Base-by-base conservation (phyloP, 2,113 vertebrate species). In the Lophotis ruficrista region DNA sequence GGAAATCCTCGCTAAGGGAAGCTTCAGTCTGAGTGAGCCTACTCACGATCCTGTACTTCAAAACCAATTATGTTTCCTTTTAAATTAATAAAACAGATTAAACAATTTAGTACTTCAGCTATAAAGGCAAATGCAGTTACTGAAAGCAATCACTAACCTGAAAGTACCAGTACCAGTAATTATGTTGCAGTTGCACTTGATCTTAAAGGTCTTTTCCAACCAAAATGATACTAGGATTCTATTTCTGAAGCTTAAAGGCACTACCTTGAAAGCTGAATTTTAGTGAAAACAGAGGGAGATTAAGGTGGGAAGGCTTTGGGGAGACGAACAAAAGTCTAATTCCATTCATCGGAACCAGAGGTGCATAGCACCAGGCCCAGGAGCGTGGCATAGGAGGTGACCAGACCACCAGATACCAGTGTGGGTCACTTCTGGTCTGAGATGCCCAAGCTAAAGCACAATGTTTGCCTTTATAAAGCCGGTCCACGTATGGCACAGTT, bases 401-500 rank as follows among this genome's bases (percentile, higher is more conserved):
- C 15, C 37, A 51, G 62, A 30, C 27, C 87, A 75, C 21, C 25
- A 30, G 19, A 35, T 2, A 24, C 11, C 24, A 23, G 7, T 0
- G 1, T 3, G 25, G 54, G 53, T 31, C 45, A 78, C n/a, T n/a
- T 71, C 19, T 12, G n/a, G 25, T 16, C 43, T 4, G 16, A 53
- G 54, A 23, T 11, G 21, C 20, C 58, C 0, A 0, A 54, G 48
- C 45, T 24, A 8, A 51, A 80, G 41, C 65, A 17, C 73, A 16
- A 3, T 3, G 11, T 20, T 25, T 71, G 21, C 30, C 56, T 58
- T 51, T 12, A 10, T 7, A 61, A 47, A 72, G 60, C 60, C 11
- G 22, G 5, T 61, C 47, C 48, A 33, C 4, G 3, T 1, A 0
- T 4, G 25, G 27, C 30, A 48, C 1, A 0, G 17, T 51, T 27